Evolutionary conservation across 2,888 invertebrate species (phyloP).

Genomic region (Heliconius hortense): DNA sequence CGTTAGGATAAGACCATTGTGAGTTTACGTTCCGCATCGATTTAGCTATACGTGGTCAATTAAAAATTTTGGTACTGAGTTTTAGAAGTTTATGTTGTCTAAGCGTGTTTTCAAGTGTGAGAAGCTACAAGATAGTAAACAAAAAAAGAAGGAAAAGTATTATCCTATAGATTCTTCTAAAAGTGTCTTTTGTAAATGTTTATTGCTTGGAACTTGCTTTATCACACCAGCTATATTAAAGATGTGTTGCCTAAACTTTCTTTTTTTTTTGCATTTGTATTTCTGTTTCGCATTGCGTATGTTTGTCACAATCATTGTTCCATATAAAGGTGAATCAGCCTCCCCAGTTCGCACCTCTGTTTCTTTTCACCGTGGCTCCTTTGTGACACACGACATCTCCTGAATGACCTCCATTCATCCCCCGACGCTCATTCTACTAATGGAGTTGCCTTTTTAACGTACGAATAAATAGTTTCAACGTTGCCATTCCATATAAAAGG

Average conservation of each 20-base stretch:
- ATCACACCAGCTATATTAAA: background rate
- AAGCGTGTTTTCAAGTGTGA: background rate
- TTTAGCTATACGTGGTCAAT: conserved; percentile 37
- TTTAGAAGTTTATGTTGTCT: conserved; percentile 4
- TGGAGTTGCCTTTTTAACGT: conserved; percentile 76
- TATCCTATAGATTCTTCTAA: background rate
- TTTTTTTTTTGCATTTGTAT: conserved; percentile 12
- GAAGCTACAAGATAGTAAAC: background rate
- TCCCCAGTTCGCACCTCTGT: conserved; percentile 44
- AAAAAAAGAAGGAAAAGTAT: background rate
- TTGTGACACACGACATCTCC: conserved; percentile 64
- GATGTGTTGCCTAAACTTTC: conserved; percentile 5
- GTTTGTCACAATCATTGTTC: conserved; percentile 40
- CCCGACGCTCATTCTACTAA: conserved; percentile 73
- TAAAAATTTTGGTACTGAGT: conserved; percentile 13
- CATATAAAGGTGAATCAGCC: conserved; percentile 40
- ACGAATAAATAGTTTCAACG: conserved; percentile 67
- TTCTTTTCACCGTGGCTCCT: conserved; percentile 53
- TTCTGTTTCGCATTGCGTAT: conserved; percentile 33
- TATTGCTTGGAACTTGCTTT: conserved; percentile 10
- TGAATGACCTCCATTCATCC: conserved; percentile 74
- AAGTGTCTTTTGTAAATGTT: conserved; percentile 9
- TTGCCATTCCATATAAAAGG: conserved; percentile 51
- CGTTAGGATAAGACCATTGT: conserved; percentile 41
- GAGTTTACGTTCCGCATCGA: conserved; percentile 41